Percentiles rank a stretch among this genome's conserved stretches.
Evolutionary conservation across 1,140 invertebrate genomes (phyloP).

Genomic region (Sinella curviseta): DNA sequence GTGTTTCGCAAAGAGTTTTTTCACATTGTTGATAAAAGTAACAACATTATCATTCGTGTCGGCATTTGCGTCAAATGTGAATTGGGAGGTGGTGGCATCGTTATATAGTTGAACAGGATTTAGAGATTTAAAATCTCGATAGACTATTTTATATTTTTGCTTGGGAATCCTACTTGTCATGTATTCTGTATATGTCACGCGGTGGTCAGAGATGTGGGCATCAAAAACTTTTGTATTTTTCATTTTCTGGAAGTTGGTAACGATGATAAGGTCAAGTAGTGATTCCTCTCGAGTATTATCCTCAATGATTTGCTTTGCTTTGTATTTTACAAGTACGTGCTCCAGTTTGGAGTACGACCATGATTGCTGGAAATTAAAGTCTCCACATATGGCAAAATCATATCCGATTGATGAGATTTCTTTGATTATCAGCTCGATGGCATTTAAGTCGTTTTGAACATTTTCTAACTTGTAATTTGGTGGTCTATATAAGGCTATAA

Average conservation of each 20-base stretch:
- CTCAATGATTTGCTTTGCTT: neutral
- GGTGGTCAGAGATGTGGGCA: neutral
- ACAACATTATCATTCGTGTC: neutral
- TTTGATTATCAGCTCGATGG: neutral
- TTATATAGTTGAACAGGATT: neutral
- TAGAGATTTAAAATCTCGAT: neutral
- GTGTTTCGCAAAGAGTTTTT: neutral
- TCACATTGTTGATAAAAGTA: neutral
- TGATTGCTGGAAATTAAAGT: neutral
- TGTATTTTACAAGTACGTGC: neutral
- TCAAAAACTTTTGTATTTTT: neutral
- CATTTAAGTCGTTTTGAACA: neutral
- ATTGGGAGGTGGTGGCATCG: neutral
- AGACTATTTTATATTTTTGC: neutral
- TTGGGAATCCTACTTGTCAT: neutral
- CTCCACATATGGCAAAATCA: neutral
- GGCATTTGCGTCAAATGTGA: neutral
- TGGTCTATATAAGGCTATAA: neutral
- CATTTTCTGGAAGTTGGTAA: neutral
- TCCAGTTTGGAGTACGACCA: neutral
- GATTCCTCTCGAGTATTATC: neutral
- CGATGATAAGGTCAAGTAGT: neutral
- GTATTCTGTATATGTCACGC: neutral
- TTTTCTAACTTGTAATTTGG: neutral
- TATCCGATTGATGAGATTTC: neutral